Percentiles rank a stretch among this genome's conserved stretches.
Evolutionary conservation across 1,140 invertebrate species (phyloP).

Genomic region (Neuroterus valhalla): DNA sequence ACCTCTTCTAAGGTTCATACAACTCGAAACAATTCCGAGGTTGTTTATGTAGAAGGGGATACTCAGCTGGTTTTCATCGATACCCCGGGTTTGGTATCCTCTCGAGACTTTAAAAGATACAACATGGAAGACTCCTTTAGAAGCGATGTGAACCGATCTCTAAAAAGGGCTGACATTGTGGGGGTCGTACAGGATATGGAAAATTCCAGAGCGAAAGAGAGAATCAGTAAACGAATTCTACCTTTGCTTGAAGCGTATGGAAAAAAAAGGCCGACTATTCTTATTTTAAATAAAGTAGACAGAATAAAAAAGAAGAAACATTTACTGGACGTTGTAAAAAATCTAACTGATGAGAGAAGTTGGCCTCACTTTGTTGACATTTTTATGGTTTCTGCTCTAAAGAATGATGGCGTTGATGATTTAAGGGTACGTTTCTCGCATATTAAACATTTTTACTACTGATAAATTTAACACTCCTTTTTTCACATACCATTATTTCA

Average conservation of each 20-base stretch:
- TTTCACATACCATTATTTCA: slow-evolving; percentile 6
- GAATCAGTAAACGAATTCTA: slow-evolving; percentile 82
- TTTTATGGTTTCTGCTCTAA: slow-evolving; percentile 92
- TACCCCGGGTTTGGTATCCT: slow-evolving; percentile 87
- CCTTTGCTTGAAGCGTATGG: slow-evolving; percentile 79
- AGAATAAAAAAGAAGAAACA: slow-evolving; percentile 84
- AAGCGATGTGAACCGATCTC: slow-evolving; percentile 78
- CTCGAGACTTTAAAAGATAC: slow-evolving; percentile 81
- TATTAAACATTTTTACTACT: slow-evolving; percentile 4
- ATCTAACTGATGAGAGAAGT: slow-evolving; percentile 81
- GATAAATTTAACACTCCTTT: slow-evolving; percentile 27
- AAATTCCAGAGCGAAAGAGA: slow-evolving; percentile 80
- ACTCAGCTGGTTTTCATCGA: slow-evolving; percentile 93
- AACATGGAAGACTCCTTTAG: slow-evolving; percentile 81
- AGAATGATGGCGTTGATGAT: slow-evolving; percentile 84
- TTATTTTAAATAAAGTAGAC: slow-evolving; percentile 95
- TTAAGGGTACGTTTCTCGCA: slow-evolving; percentile 78
- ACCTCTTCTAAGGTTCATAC: slow-evolving; percentile 94
- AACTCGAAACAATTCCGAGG: slow-evolving; percentile 83
- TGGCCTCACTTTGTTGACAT: slow-evolving; percentile 89
- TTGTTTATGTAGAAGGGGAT: slow-evolving; percentile 82
- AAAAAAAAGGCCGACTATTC: slow-evolving; percentile 80
- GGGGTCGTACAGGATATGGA: slow-evolving; percentile 91
- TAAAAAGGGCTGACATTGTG: slow-evolving; percentile 86
- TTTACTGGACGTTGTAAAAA: slow-evolving; percentile 82